These are phyloP conservation scores for Palythoa caribaeorum DNA, from an alignment of 92 coral and sea anemone genomes.

Conservation along the genomic window DNA sequence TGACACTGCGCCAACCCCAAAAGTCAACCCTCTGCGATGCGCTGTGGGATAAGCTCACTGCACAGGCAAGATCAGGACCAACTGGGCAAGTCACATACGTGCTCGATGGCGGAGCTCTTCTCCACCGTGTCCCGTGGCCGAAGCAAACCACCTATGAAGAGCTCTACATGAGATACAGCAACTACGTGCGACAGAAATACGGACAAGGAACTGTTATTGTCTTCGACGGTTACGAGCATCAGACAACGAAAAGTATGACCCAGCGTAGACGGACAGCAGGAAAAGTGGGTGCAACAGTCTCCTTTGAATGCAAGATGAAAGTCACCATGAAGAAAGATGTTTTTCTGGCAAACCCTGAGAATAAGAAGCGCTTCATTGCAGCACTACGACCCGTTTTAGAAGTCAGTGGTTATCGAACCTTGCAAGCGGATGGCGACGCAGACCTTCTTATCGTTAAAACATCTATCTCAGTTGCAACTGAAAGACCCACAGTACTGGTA, in stretches of 20 bases:
- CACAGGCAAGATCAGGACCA: background rate
- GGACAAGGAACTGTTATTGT: slow-evolving; percentile 7
- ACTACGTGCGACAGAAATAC: slow-evolving; percentile 12
- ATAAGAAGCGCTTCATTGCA: slow-evolving; percentile 53
- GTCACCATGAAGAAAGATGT: slow-evolving; percentile 57
- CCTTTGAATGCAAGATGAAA: slow-evolving; percentile 55
- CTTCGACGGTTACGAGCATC: slow-evolving; percentile 54
- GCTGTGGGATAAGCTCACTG: slow-evolving; percentile 3
- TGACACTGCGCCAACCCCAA: slow-evolving; percentile 28
- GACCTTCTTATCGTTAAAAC: slow-evolving; percentile 60
- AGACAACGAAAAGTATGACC: slow-evolving; percentile 20
- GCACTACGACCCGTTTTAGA: slow-evolving; percentile 29
- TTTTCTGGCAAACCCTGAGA: slow-evolving; percentile 51
- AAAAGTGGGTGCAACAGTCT: slow-evolving; percentile 51
- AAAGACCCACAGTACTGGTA: slow-evolving; percentile 49
- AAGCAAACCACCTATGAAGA: no score
- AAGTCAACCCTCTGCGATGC: slow-evolving; percentile 40
- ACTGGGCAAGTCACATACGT: background rate
- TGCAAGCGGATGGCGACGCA: slow-evolving; percentile 60
- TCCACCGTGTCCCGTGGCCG: no score
- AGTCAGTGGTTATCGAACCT: slow-evolving; percentile 29
- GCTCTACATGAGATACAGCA: background rate
- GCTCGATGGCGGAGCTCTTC: background rate
- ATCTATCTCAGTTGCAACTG: slow-evolving; percentile 46
- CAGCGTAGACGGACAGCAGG: background rate